These are phyloP conservation scores for Carpatolechia fugitivella DNA, from an alignment of 2,888 invertebrate species.

Conservation along the genomic window DNA sequence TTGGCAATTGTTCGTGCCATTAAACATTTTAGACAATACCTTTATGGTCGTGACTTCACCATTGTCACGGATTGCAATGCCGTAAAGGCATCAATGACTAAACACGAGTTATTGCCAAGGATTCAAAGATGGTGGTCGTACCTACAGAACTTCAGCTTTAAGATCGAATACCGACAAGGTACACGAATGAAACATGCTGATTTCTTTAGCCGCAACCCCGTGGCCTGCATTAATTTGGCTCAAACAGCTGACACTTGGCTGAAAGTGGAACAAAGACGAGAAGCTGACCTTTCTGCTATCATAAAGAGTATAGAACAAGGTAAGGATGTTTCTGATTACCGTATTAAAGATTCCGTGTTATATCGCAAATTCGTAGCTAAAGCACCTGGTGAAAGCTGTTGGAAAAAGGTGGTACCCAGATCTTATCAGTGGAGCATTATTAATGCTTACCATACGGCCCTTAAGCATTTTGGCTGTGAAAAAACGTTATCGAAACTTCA, in stretches of 20 bases:
- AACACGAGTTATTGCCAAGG: too few species aligned
- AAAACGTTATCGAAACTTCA: conserved; percentile 27
- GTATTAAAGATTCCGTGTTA: not conserved
- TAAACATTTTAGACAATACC: conserved; percentile 6
- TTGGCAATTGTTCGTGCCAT: conserved; percentile 2
- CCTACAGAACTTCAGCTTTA: too few species aligned
- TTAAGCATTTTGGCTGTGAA: conserved; percentile 30
- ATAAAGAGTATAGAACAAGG: conserved; percentile 3
- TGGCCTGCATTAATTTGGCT: conserved; percentile 1
- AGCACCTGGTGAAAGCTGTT: not conserved
- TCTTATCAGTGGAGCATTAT: conserved; percentile 30
- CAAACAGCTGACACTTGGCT: not conserved
- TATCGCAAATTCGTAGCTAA: not conserved
- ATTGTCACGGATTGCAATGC: not conserved
- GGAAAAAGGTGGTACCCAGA: conserved; percentile 21
- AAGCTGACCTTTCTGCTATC: not conserved
- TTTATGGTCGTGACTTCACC: not conserved
- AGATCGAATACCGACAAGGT: conserved; percentile 11
- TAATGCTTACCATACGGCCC: conserved; percentile 25
- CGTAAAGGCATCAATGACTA: too few species aligned
- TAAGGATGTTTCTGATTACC: not conserved
- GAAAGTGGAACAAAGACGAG: conserved; percentile 10
- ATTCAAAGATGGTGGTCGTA: too few species aligned
- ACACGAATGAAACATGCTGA: conserved; percentile 2
- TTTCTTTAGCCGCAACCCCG: conserved; percentile 9